These are phyloP conservation scores for Todiramphus chloris DNA, from an alignment of 2,113 vertebrate species.

Conservation along the genomic window DNA sequence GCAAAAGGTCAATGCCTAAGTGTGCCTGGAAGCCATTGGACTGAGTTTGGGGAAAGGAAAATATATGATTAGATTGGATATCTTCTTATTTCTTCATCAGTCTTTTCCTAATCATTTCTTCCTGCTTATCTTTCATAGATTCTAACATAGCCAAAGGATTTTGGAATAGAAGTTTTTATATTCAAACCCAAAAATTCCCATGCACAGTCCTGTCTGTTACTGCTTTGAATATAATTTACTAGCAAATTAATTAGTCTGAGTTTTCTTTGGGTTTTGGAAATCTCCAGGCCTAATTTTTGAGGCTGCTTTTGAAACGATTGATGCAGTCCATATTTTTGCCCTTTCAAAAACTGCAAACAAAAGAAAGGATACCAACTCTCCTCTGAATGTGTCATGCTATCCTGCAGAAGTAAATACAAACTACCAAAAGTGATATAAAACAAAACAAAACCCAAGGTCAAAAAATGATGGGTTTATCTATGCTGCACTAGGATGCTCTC, in stretches of 20 bases:
- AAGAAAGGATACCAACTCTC: neutral
- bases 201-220: neutral
- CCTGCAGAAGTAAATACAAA: neutral
- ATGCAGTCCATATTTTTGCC: neutral
- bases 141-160: neutral
- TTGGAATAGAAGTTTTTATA: neutral
- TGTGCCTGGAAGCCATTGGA: neutral
- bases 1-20: neutral
- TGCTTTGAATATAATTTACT: neutral
- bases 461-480: neutral
- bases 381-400: neutral
- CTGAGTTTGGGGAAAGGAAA: neutral
- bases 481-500: neutral
- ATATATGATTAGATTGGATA: neutral
- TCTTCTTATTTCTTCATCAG: neutral
- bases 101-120: neutral
- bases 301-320: neutral
- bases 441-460: neutral
- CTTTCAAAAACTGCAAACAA: neutral
- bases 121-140: neutral
- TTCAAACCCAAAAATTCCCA: neutral
- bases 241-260: neutral
- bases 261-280: neutral
- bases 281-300: neutral
- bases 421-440: neutral